A percentile compares a stretch with the other conserved stretches of the same genome.
These are phyloP conservation scores for Trichogramma evanescens DNA, from an alignment of 2,888 invertebrate genomes.

Conservation along the genomic window DNA sequence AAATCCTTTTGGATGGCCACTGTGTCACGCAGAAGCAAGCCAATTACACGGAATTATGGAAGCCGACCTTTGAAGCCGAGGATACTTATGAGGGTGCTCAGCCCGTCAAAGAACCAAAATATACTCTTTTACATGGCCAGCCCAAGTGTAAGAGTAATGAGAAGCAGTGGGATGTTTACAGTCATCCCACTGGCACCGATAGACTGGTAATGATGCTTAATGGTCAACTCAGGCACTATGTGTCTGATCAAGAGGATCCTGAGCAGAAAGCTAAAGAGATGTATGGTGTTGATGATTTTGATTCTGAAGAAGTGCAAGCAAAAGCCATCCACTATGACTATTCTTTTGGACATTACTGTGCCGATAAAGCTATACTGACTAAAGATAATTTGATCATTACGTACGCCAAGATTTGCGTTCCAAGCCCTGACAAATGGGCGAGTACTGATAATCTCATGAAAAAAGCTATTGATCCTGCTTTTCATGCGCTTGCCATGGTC, in stretches of 20 bases:
- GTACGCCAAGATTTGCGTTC: constrained; percentile 69
- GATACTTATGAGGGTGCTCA: constrained; percentile 16
- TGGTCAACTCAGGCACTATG: constrained; percentile 69
- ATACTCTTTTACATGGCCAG: constrained; percentile 35
- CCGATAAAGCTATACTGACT: constrained; percentile 62
- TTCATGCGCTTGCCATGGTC: constrained; percentile 66
- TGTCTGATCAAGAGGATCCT: constrained; percentile 35
- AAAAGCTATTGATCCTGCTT: constrained; percentile 69
- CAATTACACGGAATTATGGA: constrained; percentile 37
- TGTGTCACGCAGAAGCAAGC: constrained; percentile 58
- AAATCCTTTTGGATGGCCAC: constrained; percentile 61
- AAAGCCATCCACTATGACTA: constrained; percentile 58
- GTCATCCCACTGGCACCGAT: constrained; percentile 33
- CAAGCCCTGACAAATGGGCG: constrained; percentile 65
- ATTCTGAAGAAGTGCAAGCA: constrained; percentile 37
- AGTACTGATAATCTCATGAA: constrained; percentile 67
- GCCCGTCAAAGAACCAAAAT: constrained; percentile 26
- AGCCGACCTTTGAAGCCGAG: constrained; percentile 35
- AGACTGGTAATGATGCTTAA: constrained; percentile 55
- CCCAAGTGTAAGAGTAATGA: constrained; percentile 38
- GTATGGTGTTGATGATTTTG: constrained; percentile 47
- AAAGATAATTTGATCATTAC: constrained; percentile 54
- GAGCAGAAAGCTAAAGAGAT: constrained; percentile 42
- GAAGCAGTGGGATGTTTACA: constrained; percentile 40
- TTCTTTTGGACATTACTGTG: constrained; percentile 68